These are phyloP conservation scores for Zaprionus lineosus DNA, from an alignment of 2,888 invertebrate species.

Conservation along the genomic window DNA sequence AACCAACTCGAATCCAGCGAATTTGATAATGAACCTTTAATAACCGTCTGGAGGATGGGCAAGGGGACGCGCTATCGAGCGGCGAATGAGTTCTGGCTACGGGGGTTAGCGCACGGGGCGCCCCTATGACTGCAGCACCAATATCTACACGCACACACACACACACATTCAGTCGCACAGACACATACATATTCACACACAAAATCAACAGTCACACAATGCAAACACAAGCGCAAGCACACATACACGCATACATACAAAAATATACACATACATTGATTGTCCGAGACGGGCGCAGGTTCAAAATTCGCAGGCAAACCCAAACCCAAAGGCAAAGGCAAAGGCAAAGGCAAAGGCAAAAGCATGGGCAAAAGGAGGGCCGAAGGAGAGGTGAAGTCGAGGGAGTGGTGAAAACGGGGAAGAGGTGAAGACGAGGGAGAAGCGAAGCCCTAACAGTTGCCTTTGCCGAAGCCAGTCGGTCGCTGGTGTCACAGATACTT, in stretches of 20 bases:
- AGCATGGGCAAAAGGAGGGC: no score
- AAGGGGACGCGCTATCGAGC: slow-evolving; percentile 7
- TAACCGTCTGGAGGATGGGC: slow-evolving; percentile 46
- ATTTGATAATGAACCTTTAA: slow-evolving; percentile 68
- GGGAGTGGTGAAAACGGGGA: no score
- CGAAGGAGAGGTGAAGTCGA: no score
- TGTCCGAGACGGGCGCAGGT: slow-evolving; percentile 35
- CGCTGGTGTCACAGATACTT: slow-evolving; percentile 24
- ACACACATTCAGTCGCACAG: slow-evolving; percentile 8
- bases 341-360: no score
- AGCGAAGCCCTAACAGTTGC: slow-evolving; percentile 25
- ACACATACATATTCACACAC: neutral
- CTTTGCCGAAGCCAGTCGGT: slow-evolving; percentile 18
- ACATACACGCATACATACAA: slow-evolving; percentile 9
- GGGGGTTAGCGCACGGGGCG: slow-evolving; percentile 37
- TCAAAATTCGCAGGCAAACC: slow-evolving; percentile 45
- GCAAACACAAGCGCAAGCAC: slow-evolving; percentile 10
- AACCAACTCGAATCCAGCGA: slow-evolving; percentile 35
- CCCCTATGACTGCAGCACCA: slow-evolving; percentile 33
- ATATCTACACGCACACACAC: slow-evolving; percentile 12
- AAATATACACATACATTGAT: neutral
- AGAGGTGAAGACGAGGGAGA: no score
- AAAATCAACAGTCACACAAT: no score
- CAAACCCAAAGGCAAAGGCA: slow-evolving; percentile 29
- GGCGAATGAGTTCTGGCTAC: neutral